Percentiles rank a stretch among this genome's conserved stretches.
Evolutionary conservation across 2,797 vertebrate species (phyloP).

Genomic region (Rhyacichthys aspro): DNA sequence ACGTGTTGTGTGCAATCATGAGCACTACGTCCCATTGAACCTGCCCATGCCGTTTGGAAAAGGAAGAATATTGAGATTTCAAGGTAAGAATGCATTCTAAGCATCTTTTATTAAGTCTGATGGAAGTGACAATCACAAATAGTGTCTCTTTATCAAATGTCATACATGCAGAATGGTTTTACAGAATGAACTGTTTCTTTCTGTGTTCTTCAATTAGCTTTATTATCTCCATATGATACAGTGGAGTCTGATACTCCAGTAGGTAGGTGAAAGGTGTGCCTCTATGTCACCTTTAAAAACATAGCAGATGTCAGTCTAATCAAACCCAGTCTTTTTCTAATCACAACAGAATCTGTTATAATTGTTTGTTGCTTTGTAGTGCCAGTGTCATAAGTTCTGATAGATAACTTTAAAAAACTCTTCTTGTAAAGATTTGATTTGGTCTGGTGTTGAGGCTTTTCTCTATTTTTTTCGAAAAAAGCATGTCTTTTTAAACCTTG

Average conservation of each 20-base stretch:
- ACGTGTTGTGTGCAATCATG: slow-evolving; percentile 94
- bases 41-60: slow-evolving; percentile 98
- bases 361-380: slow-evolving; percentile 13
- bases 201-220: slow-evolving; percentile 77
- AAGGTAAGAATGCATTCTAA: slow-evolving; percentile 81
- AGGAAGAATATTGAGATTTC: slow-evolving; percentile 93
- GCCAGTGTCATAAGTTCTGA: not conserved
- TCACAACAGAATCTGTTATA: slow-evolving; percentile 11
- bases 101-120: not conserved
- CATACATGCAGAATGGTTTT: slow-evolving; percentile 11
- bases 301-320: slow-evolving; percentile 26
- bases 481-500: slow-evolving; percentile 15
- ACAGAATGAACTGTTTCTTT: slow-evolving; percentile 39
- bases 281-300: slow-evolving; percentile 41
- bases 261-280: slow-evolving; percentile 81
- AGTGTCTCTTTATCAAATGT: not conserved
- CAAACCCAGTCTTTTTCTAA: slow-evolving; percentile 18
- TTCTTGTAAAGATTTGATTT: not conserved
- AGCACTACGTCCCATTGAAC: slow-evolving; percentile 96
- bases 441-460: not conserved
- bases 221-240: slow-evolving; percentile 76
- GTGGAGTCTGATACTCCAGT: slow-evolving; percentile 79
- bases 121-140: not conserved
- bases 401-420: not conserved
- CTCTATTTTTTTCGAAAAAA: too few relatives aligned